These are phyloP conservation scores for Scaptodrosophila latifasciaeformis DNA, from an alignment of 2,888 invertebrate species.

Conservation along the genomic window DNA sequence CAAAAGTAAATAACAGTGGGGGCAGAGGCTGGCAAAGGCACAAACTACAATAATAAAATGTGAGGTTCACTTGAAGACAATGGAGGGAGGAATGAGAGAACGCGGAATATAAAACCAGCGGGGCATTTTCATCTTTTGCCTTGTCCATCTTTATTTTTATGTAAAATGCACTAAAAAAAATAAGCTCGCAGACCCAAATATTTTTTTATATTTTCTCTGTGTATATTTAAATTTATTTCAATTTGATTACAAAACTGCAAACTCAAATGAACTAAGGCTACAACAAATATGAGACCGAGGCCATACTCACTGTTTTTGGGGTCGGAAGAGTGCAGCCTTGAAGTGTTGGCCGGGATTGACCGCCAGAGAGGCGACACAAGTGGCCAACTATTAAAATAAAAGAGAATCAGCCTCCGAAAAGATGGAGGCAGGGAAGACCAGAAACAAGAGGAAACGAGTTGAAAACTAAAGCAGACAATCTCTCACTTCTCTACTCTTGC, in stretches of 20 bases:
- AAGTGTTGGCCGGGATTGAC: constrained; percentile 4
- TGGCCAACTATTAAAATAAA: constrained; percentile 7
- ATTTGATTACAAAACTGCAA: constrained; percentile 34
- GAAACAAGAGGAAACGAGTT: too few species aligned
- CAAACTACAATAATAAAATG: constrained; percentile 23
- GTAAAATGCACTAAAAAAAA: constrained; percentile 65
- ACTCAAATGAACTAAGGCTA: constrained; percentile 67
- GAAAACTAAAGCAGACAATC: too few species aligned
- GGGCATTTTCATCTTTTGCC: constrained; percentile 39
- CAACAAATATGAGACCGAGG: too few species aligned
- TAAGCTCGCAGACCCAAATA: too few species aligned
- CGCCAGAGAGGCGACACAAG: constrained; percentile 18
- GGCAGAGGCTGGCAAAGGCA: constrained; percentile 9
- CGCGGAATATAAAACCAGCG: constrained; percentile 20
- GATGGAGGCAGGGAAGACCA: neutral
- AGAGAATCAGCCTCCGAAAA: too few species aligned
- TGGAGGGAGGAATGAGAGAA: constrained; percentile 1
- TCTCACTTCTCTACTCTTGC: too few species aligned
- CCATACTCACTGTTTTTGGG: too few species aligned
- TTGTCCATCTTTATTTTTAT: too few species aligned
- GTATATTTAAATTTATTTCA: constrained; percentile 67
- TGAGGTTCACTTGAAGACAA: constrained; percentile 3
- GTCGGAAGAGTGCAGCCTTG: constrained; percentile 47
- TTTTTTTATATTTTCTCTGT: too few species aligned
- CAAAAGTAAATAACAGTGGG: constrained; percentile 52